Evolutionary conservation across 2,797 vertebrate genomes (phyloP).

Genomic region (Fistularia commersonii): DNA sequence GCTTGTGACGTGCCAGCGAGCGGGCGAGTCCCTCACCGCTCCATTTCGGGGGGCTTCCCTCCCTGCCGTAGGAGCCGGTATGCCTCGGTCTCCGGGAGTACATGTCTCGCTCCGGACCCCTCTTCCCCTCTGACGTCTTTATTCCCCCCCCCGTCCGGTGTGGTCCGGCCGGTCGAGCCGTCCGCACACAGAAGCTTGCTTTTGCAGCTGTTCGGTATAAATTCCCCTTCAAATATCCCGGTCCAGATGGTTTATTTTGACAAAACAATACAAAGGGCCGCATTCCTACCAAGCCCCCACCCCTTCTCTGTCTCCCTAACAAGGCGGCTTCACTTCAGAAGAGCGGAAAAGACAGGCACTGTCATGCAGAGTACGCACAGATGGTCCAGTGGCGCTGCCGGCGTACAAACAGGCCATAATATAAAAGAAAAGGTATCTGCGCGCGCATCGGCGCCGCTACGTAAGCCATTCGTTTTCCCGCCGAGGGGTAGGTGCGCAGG

Average conservation of each 20-base stretch:
- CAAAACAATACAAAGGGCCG: constrained; percentile 93
- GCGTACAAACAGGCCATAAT: constrained; percentile 76
- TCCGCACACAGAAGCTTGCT: constrained; percentile 87
- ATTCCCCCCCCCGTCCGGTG: constrained; percentile 65
- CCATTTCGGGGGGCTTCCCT: constrained; percentile 48
- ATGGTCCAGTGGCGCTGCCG: constrained; percentile 82
- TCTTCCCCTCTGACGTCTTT: constrained; percentile 31
- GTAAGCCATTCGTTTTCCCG: constrained; percentile 67
- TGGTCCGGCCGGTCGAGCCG: constrained; percentile 82
- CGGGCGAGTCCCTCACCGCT: constrained; percentile 53
- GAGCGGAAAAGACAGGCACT: constrained; percentile 53
- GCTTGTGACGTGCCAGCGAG: constrained; percentile 74
- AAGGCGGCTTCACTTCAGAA: constrained; percentile 64
- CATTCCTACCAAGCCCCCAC: constrained; percentile 80
- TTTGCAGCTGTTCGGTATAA: constrained; percentile 98
- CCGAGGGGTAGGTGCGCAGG: constrained; percentile 27
- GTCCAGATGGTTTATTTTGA: constrained; percentile 97
- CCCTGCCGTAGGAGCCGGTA: too few species aligned
- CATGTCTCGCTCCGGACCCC: too few species aligned
- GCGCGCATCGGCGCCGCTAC: constrained; percentile 71
- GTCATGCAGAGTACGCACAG: constrained; percentile 78
- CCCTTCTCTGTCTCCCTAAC: constrained; percentile 58
- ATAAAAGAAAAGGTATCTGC: constrained; percentile 72
- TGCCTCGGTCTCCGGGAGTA: too few species aligned
- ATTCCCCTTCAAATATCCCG: constrained; percentile 91